Percentiles rank a stretch among this genome's conserved stretches.
Evolutionary conservation across 2,113 vertebrate genomes (phyloP).

Genomic region (Dascyllus trimaculatus): DNA sequence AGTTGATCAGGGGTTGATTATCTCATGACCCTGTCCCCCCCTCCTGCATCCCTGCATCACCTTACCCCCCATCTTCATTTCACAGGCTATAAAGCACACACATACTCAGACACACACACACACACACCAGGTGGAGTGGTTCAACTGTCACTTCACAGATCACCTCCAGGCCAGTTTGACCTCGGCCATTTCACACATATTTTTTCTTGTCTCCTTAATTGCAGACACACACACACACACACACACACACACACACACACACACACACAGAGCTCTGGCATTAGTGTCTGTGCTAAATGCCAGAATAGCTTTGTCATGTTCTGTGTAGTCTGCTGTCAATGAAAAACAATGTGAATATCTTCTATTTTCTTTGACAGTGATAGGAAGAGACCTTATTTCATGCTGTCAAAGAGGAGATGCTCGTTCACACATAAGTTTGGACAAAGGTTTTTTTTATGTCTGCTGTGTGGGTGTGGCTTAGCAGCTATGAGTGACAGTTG

Average conservation of each 20-base stretch:
- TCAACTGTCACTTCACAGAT: slow-evolving; percentile 55
- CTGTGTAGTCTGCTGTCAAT: no score
- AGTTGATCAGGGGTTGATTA: slow-evolving; percentile 69
- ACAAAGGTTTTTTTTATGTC: no score
- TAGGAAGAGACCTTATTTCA: no score
- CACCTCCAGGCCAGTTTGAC: slow-evolving; percentile 52
- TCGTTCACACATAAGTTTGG: no score
- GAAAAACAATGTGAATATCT: no score
- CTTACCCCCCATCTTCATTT: slow-evolving; percentile 76
- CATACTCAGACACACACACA: slow-evolving; percentile 37
- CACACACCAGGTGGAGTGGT: slow-evolving; percentile 55
- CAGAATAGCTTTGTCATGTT: no score
- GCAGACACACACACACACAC: neutral
- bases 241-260: neutral
- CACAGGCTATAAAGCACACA: slow-evolving; percentile 80
- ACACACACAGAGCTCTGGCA: neutral
- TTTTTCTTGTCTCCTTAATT: neutral
- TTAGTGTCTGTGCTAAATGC: no score
- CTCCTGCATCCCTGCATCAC: slow-evolving; percentile 37
- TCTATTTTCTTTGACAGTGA: no score
- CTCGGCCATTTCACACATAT: slow-evolving; percentile 32
- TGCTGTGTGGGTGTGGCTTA: no score
- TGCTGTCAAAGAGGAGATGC: no score
- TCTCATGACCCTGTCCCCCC: slow-evolving; percentile 57
- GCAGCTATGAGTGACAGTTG: no score